Conservation (phyloP, 2,113 vertebrate genomes). For the Bufo gargarizans region DNA sequence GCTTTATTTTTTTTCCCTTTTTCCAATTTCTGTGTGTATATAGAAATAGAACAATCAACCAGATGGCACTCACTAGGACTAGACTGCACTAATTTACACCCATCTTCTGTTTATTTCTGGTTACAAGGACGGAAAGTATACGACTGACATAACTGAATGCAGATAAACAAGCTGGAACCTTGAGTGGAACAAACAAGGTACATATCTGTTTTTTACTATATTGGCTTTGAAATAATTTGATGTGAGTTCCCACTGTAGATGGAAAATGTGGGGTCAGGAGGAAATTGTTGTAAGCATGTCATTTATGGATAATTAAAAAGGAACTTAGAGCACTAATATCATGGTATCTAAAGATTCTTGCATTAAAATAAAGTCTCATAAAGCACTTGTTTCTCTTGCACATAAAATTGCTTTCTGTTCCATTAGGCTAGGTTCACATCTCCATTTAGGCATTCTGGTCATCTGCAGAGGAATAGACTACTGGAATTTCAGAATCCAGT, state of each 20-base stretch:
- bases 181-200: constrained; percentile 3
- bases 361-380: neutral
- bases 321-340: neutral
- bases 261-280: neutral
- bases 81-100: constrained; percentile 4
- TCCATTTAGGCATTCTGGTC: no score
- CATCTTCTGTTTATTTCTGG: constrained; percentile 31
- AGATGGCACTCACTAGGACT: constrained; percentile 30
- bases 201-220: neutral
- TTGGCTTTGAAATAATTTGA: neutral
- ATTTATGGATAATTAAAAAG: neutral
- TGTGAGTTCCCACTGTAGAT: neutral
- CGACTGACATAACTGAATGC: neutral
- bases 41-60: constrained; percentile 30
- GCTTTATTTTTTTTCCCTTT: neutral
- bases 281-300: neutral
- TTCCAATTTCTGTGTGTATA: constrained; percentile 14
- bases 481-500: no score
- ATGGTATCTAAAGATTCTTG: neutral
- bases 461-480: no score
- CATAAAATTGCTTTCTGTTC: neutral
- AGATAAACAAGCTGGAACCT: neutral
- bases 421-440: no score
- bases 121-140: constrained; percentile 28
- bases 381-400: neutral